phyloP scores from a whole-genome alignment of 1,140 invertebrate species.

The Drosophila ercepeae region DNA sequence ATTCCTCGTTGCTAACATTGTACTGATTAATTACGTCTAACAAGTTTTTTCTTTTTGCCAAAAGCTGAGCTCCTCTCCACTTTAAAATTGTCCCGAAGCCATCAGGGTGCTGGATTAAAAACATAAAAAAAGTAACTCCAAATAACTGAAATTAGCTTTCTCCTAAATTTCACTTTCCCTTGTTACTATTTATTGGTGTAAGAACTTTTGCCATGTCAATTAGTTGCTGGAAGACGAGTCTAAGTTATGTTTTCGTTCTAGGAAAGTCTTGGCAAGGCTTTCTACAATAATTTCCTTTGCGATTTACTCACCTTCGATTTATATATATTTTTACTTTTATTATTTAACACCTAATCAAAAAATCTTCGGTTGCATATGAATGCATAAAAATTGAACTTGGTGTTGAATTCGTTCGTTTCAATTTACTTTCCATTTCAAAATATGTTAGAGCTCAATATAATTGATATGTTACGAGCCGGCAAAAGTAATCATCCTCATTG shows the following conservation, averaged over 20 bases:
- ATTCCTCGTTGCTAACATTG: constrained; percentile 79
- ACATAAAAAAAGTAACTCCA: constrained; percentile 2
- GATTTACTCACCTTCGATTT: constrained; percentile 66
- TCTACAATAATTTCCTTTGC: constrained; percentile 36
- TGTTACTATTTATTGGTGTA: constrained; percentile 48
- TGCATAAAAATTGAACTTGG: constrained; percentile 67
- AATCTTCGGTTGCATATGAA: constrained; percentile 44
- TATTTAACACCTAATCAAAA: constrained; percentile 25
- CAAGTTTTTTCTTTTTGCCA: constrained; percentile 52
- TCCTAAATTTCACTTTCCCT: constrained; percentile 25
- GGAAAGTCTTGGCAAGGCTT: constrained; percentile 46
- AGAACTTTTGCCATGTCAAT: constrained; percentile 67
- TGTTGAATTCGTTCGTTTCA: constrained; percentile 70
- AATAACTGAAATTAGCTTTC: constrained; percentile 12
- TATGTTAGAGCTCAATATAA: constrained; percentile 64
- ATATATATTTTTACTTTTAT: constrained; percentile 15
- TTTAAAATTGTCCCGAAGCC: constrained; percentile 9
- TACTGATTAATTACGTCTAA: constrained; percentile 67
- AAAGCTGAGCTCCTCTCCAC: constrained; percentile 30
- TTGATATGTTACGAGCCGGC: constrained; percentile 78
- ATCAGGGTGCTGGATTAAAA: constrained; percentile 6
- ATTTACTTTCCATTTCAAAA: constrained; percentile 43
- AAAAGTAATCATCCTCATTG: constrained; percentile 49
- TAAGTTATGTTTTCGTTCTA: constrained; percentile 58
- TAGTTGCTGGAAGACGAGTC: constrained; percentile 80